phyloP scores from a whole-genome alignment of 2,888 invertebrate species.

The Nasonovia ribisnigri region DNA sequence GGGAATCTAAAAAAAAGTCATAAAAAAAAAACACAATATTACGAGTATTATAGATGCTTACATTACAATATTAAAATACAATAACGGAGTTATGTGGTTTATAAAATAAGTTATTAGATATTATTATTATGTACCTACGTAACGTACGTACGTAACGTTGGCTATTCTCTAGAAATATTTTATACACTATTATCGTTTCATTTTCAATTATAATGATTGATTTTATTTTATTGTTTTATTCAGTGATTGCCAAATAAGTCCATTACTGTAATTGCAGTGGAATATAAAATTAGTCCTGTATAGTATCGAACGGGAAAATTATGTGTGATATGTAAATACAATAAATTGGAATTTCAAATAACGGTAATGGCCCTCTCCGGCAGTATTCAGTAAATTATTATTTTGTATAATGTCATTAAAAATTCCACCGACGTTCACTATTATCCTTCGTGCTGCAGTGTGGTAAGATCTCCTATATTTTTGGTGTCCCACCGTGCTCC shows the following conservation, averaged over 20 bases:
- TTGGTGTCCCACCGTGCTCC: background rate
- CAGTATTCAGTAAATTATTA: background rate
- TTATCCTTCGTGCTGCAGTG: background rate
- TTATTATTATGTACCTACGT: too few species aligned
- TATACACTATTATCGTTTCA: background rate
- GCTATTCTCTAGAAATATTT: background rate
- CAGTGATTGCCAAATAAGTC: background rate
- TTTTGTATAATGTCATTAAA: conserved; percentile 12
- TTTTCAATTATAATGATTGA: background rate
- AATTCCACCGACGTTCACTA: background rate
- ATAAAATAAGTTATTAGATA: background rate
- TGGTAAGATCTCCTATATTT: background rate
- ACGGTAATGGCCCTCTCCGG: background rate
- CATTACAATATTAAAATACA: background rate
- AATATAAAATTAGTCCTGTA: background rate
- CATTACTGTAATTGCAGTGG: background rate
- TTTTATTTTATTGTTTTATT: background rate
- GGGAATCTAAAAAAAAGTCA: background rate
- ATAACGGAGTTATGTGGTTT: background rate
- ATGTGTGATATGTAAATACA: background rate
- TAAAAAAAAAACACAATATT: background rate
- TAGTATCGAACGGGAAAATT: background rate
- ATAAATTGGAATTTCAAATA: background rate
- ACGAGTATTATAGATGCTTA: background rate
- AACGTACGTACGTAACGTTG: too few species aligned